A percentile compares a stretch with the other conserved stretches of the same genome.
Evolutionary conservation across 2,888 invertebrate genomes (phyloP).

Genomic region (Rutpela maculata): DNA sequence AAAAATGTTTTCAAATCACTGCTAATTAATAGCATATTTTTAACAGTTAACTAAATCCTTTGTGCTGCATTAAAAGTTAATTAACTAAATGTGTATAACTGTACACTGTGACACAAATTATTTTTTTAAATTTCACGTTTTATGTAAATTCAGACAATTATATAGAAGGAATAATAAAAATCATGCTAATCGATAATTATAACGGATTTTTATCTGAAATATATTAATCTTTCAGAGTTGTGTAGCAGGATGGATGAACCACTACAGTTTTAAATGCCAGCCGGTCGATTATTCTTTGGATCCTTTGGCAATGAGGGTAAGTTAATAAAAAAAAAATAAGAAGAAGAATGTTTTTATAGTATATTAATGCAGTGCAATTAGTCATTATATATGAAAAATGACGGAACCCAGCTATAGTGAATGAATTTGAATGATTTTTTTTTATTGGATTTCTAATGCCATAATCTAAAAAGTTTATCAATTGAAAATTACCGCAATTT

Average conservation of each 20-base stretch:
- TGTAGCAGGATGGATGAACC: constrained; percentile 82
- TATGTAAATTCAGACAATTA: neutral
- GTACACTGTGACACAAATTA: neutral
- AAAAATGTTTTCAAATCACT: neutral
- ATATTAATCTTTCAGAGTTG: constrained; percentile 57
- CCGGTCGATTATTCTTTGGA: constrained; percentile 86
- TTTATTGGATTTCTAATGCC: no score
- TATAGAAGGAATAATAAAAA: neutral
- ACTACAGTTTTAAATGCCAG: constrained; percentile 86
- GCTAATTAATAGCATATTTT: neutral
- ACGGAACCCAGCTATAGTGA: no score
- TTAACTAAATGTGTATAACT: neutral
- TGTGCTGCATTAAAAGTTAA: neutral
- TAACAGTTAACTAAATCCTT: neutral
- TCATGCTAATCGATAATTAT: neutral
- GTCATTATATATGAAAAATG: no score
- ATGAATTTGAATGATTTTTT: no score
- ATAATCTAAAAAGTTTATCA: no score
- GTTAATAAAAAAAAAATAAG: no score
- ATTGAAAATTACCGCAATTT: no score
- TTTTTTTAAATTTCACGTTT: neutral
- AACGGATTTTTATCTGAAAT: neutral
- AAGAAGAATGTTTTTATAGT: no score
- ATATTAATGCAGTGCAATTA: no score
- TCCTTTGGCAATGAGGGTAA: constrained; percentile 83